Evolutionary conservation across 2,888 invertebrate genomes (phyloP).

Genomic region (Pristionchus mayeri): DNA sequence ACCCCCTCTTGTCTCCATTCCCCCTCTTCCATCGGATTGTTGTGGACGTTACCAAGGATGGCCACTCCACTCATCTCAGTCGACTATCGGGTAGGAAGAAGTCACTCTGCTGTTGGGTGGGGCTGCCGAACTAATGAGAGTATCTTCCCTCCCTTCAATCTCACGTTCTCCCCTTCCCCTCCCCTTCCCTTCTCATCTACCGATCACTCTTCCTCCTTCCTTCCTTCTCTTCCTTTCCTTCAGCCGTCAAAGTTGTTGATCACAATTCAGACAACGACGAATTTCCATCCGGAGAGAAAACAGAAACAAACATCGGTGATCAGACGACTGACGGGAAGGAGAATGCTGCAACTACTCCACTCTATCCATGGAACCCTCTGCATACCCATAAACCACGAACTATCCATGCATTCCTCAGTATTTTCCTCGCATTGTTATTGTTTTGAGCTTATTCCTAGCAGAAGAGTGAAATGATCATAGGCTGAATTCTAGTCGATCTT

Average conservation of each 20-base stretch:
- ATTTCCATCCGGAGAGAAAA: not conserved
- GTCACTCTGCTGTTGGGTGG: not conserved
- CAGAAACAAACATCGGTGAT: too few species aligned
- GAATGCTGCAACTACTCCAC: not conserved
- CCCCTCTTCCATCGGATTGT: slow-evolving; percentile 26
- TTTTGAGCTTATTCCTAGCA: not conserved
- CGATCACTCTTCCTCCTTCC: slow-evolving; percentile 12
- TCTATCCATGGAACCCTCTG: not conserved
- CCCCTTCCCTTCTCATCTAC: slow-evolving; percentile 21
- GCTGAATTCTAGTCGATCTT: not conserved
- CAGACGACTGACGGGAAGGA: too few species aligned
- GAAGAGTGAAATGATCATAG: not conserved
- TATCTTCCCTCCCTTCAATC: not conserved
- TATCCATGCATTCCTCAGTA: not conserved
- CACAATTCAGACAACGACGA: not conserved
- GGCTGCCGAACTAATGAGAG: not conserved
- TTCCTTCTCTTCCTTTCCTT: slow-evolving; percentile 9
- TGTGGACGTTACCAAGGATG: slow-evolving; percentile 13
- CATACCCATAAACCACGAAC: not conserved
- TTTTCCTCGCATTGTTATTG: not conserved
- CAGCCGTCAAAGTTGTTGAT: slow-evolving; percentile 17
- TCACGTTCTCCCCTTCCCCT: not conserved
- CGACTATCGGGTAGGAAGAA: too few species aligned
- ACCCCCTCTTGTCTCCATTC: not conserved
- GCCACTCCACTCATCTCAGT: not conserved